Percentiles rank a stretch among this genome's conserved stretches.
Evolutionary conservation across 2,113 vertebrate genomes (phyloP).

Genomic region (Callipepla californica): DNA sequence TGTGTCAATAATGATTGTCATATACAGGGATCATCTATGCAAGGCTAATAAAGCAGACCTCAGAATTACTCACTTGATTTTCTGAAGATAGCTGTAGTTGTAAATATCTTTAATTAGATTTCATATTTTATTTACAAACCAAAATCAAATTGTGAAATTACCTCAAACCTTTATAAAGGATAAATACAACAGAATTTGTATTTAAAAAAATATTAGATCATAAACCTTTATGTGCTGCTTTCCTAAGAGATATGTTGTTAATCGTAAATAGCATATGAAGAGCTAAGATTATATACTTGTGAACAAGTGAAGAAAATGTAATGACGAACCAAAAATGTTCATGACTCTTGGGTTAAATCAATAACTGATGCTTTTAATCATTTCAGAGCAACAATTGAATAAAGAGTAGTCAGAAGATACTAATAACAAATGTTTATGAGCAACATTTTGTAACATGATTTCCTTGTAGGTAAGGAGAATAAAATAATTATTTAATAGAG

Average conservation of each 20-base stretch:
- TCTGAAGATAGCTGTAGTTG: slow-evolving; percentile 6
- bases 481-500: neutral
- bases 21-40: neutral
- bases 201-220: slow-evolving; percentile 55
- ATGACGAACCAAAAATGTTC: slow-evolving; percentile 6
- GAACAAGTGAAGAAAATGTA: slow-evolving; percentile 51
- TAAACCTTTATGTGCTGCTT: slow-evolving; percentile 17
- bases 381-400: slow-evolving; percentile 14
- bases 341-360: neutral
- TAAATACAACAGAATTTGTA: slow-evolving; percentile 14
- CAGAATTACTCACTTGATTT: neutral
- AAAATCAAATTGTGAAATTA: slow-evolving; percentile 43
- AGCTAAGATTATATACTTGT: slow-evolving; percentile 49
- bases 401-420: neutral
- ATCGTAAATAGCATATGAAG: neutral
- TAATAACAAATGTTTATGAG: neutral
- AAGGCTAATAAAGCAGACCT: neutral
- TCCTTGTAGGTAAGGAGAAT: neutral
- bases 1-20: neutral
- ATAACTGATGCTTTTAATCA: neutral
- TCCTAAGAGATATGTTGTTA: slow-evolving; percentile 4
- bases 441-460: neutral
- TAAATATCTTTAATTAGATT: slow-evolving; percentile 57
- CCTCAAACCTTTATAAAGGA: slow-evolving; percentile 36
- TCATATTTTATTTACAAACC: slow-evolving; percentile 17